These are phyloP conservation scores for Myripristis jacobus DNA, from an alignment of 2,797 vertebrate genomes.

Conservation along the genomic window DNA sequence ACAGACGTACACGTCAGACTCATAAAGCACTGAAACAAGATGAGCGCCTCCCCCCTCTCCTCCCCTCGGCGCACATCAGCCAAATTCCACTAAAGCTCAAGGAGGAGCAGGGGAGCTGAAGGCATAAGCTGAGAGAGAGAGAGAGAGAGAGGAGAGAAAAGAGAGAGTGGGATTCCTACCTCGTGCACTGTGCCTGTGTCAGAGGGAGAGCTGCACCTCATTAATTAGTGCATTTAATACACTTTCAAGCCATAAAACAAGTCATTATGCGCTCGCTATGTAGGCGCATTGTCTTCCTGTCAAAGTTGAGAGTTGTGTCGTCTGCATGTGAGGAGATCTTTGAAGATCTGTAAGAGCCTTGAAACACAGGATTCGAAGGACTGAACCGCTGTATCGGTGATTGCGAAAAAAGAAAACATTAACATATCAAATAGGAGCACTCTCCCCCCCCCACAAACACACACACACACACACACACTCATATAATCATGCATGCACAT, in stretches of 20 bases:
- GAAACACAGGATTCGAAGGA: constrained; percentile 61
- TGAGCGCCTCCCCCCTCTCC: constrained; percentile 77
- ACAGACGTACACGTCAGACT: constrained; percentile 85
- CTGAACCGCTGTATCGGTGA: constrained; percentile 38
- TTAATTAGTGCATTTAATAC: constrained; percentile 78
- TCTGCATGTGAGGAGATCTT: constrained; percentile 24
- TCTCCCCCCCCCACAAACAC: too few species aligned
- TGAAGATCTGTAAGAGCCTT: constrained; percentile 57
- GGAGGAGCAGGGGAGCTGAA: constrained; percentile 69
- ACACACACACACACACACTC: constrained; percentile 40
- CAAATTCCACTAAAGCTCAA: constrained; percentile 83
- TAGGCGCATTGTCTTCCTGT: constrained; percentile 46
- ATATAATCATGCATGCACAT: constrained; percentile 38
- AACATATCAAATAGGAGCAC: constrained; percentile 74
- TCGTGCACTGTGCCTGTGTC: constrained; percentile 52
- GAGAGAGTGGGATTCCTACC: constrained; percentile 33
- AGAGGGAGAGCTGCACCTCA: constrained; percentile 55
- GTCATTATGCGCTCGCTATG: constrained; percentile 55
- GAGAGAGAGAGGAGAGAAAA: neutral
- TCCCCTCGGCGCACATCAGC: constrained; percentile 67
- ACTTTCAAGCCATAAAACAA: constrained; percentile 70
- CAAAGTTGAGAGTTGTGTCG: constrained; percentile 45
- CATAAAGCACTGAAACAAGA: constrained; percentile 88
- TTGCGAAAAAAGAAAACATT: constrained; percentile 65
- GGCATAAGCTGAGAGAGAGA: constrained; percentile 58